Percentiles rank a stretch among this genome's conserved stretches.
Conservation (phyloP, 2,888 invertebrate genomes). For the Cheiracanthium punctorium region DNA sequence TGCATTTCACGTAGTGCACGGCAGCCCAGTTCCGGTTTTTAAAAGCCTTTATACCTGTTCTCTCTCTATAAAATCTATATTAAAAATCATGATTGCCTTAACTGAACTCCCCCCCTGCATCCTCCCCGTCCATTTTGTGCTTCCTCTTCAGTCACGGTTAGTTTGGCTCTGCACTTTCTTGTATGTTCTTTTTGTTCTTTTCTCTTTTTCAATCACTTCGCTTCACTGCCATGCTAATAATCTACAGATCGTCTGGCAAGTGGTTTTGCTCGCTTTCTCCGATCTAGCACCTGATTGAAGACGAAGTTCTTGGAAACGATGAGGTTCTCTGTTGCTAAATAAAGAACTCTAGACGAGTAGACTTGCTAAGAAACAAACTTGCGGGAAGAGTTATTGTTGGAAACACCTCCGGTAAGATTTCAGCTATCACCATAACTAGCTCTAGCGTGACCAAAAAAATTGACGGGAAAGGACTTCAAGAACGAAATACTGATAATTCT, state of each 20-base stretch:
- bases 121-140: not conserved
- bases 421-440: no score
- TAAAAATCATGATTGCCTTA: not conserved
- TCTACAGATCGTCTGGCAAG: not conserved
- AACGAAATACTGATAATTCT: no score
- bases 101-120: not conserved
- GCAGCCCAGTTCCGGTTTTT: slow-evolving; percentile 21
- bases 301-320: not conserved
- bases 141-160: slow-evolving; percentile 13
- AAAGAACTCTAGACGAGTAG: no score
- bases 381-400: no score
- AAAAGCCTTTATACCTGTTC: not conserved
- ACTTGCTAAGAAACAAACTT: no score
- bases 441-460: no score
- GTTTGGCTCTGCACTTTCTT: not conserved
- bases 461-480: no score
- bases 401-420: no score
- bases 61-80: not conserved
- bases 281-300: not conserved
- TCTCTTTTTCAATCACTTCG: not conserved
- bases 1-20: not conserved
- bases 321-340: not conserved
- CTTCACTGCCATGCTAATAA: not conserved
- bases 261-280: not conserved
- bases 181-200: no score